Conservation (phyloP, 2,888 invertebrate species). For the Electrophaes corylata region DNA sequence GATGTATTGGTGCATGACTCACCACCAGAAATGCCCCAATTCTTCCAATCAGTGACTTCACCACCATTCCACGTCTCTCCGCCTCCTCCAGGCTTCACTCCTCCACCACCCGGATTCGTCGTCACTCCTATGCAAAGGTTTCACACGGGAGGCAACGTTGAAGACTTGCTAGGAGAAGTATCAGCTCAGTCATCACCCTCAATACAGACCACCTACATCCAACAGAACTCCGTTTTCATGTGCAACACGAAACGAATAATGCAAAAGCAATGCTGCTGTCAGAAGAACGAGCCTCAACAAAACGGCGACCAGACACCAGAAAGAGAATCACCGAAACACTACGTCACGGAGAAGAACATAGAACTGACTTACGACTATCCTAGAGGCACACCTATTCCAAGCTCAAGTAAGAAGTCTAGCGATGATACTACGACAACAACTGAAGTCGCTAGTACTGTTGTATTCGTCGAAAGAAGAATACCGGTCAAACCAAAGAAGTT, state of each 20-base stretch:
- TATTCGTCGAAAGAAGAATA: slow-evolving; percentile 78
- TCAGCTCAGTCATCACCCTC: slow-evolving; percentile 72
- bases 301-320: slow-evolving; percentile 44
- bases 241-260: slow-evolving; percentile 75
- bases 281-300: slow-evolving; percentile 55
- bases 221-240: slow-evolving; percentile 80
- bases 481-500: slow-evolving; percentile 77
- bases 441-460: slow-evolving; percentile 80
- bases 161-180: slow-evolving; percentile 88
- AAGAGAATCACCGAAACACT: slow-evolving; percentile 62
- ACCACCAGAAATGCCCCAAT: slow-evolving; percentile 69
- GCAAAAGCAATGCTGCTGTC: slow-evolving; percentile 74
- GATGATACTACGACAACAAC: slow-evolving; percentile 77
- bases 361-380: slow-evolving; percentile 81
- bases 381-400: slow-evolving; percentile 68
- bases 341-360: slow-evolving; percentile 80
- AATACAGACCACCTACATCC: slow-evolving; percentile 75
- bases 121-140: slow-evolving; percentile 72
- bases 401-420: slow-evolving; percentile 63
- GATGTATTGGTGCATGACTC: slow-evolving; percentile 77
- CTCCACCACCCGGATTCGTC: slow-evolving; percentile 70
- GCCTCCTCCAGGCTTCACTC: slow-evolving; percentile 66
- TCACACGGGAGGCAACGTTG: slow-evolving; percentile 86
- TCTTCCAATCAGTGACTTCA: slow-evolving; percentile 74
- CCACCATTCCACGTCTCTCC: slow-evolving; percentile 65